Conservation (phyloP, 2,113 vertebrate genomes). For the Trinectes maculatus region DNA sequence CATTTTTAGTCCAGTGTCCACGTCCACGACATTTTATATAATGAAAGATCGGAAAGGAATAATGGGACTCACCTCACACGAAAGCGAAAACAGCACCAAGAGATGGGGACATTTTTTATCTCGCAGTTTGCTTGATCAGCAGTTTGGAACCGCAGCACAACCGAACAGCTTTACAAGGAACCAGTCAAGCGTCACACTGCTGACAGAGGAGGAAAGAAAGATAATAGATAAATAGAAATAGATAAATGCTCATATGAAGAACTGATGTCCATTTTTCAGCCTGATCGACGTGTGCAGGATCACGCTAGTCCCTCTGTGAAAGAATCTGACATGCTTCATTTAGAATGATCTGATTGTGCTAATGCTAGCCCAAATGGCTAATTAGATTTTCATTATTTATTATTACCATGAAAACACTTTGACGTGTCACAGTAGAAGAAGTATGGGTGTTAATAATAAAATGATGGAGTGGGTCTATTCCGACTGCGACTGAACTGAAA, state of each 20-base stretch:
- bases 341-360: too few relatives aligned
- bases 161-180: slow-evolving; percentile 58
- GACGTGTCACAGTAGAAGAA: background rate
- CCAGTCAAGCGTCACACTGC: slow-evolving; percentile 69
- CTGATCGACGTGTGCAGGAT: slow-evolving; percentile 21
- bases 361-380: too few relatives aligned
- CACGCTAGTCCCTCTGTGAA: slow-evolving; percentile 2
- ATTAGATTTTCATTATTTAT: background rate
- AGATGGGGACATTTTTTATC: slow-evolving; percentile 56
- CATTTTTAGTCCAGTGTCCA: background rate
- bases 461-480: background rate
- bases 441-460: background rate
- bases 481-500: background rate
- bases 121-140: slow-evolving; percentile 62
- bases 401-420: background rate
- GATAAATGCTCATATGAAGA: slow-evolving; percentile 56
- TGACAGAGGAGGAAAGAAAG: slow-evolving; percentile 60
- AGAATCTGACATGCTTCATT: slow-evolving; percentile 17
- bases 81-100: slow-evolving; percentile 26
- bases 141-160: slow-evolving; percentile 41
- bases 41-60: slow-evolving; percentile 20
- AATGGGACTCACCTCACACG: slow-evolving; percentile 32
- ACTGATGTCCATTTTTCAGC: slow-evolving; percentile 53
- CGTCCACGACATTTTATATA: slow-evolving; percentile 6
- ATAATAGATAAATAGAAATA: slow-evolving; percentile 54